Conservation (phyloP, 2,797 vertebrate genomes). For the Acrocephalus scirpaceus region DNA sequence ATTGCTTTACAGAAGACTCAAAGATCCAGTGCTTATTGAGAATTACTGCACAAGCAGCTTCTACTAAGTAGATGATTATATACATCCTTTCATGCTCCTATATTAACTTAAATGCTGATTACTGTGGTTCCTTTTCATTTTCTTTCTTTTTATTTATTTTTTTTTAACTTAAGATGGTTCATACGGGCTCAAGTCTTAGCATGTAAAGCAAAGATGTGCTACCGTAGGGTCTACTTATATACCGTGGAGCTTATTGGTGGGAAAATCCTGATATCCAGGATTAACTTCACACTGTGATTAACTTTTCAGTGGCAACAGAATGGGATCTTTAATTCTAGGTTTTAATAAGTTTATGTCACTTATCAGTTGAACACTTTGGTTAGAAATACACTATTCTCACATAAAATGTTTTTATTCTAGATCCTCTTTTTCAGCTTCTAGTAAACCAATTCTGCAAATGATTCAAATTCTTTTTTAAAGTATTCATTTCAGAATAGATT, state of each 20-base stretch:
- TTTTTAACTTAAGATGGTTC: background rate
- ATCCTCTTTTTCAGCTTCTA: background rate
- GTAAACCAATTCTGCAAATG: slow-evolving; percentile 28
- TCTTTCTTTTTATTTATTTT: background rate
- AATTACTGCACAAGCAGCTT: slow-evolving; percentile 62
- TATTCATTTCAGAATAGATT: slow-evolving; percentile 12
- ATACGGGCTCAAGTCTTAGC: slow-evolving; percentile 1
- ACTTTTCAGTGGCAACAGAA: slow-evolving; percentile 48
- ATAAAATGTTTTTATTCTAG: background rate
- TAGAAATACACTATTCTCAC: background rate
- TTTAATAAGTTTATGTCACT: slow-evolving; percentile 61
- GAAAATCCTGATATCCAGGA: slow-evolving; percentile 62
- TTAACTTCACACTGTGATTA: slow-evolving; percentile 61
- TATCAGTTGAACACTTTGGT: slow-evolving; percentile 12
- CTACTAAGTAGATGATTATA: slow-evolving; percentile 53
- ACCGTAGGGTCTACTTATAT: background rate
- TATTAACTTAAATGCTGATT: slow-evolving; percentile 64
- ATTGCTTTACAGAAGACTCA: background rate
- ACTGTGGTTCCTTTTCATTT: slow-evolving; percentile 2
- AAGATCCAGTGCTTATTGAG: slow-evolving; percentile 25
- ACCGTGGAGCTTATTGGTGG: background rate
- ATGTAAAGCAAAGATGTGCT: slow-evolving; percentile 1
- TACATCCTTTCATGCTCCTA: slow-evolving; percentile 30
- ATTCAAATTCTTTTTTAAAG: background rate
- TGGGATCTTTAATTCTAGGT: slow-evolving; percentile 36